Conservation (phyloP, 2,113 vertebrate genomes). For the Sturnus vulgaris region DNA sequence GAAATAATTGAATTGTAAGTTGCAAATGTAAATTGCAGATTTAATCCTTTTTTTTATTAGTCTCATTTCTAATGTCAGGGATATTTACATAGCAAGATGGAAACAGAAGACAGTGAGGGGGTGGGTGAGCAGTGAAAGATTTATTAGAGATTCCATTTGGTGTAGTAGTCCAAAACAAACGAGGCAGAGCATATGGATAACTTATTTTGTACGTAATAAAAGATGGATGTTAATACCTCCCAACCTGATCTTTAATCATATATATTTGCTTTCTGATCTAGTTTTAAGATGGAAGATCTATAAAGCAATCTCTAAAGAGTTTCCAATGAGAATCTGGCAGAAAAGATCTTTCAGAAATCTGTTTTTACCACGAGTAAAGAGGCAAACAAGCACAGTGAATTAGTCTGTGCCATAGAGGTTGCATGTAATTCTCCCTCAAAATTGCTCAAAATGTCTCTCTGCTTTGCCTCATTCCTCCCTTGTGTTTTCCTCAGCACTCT, state of each 20-base stretch:
- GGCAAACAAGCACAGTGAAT: neutral
- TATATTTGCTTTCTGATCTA: slow-evolving; percentile 8
- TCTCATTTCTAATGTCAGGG: slow-evolving; percentile 14
- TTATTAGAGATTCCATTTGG: slow-evolving; percentile 21
- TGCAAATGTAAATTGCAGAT: slow-evolving; percentile 32
- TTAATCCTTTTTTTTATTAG: slow-evolving; percentile 13
- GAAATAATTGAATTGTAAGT: slow-evolving; percentile 31
- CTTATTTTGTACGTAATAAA: slow-evolving; percentile 13
- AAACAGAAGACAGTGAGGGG: slow-evolving; percentile 9
- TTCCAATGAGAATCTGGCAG: neutral
- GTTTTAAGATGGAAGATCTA: neutral
- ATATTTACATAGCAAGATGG: slow-evolving; percentile 26
- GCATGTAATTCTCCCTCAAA: neutral
- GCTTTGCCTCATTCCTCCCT: neutral
- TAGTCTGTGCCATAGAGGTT: neutral
- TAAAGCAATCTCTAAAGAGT: neutral
- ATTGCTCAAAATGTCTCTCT: neutral
- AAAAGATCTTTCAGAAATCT: neutral
- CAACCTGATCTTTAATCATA: slow-evolving; percentile 7
- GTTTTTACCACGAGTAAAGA: neutral
- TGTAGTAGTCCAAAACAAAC: slow-evolving; percentile 1
- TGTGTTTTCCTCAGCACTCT: neutral
- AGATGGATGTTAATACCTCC: neutral
- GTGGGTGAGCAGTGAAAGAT: slow-evolving; percentile 16
- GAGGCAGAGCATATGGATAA: neutral